phyloP scores from a whole-genome alignment of 2,888 invertebrate genomes.

The Tineola bisselliella region DNA sequence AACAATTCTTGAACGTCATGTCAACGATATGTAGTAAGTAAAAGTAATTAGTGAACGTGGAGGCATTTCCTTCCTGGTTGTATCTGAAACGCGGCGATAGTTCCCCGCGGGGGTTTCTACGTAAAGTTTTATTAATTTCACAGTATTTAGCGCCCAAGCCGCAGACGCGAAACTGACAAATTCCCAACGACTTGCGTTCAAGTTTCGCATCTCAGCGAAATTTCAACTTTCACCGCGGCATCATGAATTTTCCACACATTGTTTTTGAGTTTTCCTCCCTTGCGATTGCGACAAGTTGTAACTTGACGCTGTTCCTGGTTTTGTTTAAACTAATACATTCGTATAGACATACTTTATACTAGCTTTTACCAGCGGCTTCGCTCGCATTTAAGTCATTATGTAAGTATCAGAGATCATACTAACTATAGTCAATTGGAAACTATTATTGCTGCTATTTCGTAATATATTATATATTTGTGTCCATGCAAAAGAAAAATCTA shows the following conservation, averaged over 20 bases:
- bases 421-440: too few species aligned
- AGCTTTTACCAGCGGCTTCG: too few species aligned
- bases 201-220: conserved; percentile 4
- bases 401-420: too few species aligned
- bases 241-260: neutral
- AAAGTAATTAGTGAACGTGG: neutral
- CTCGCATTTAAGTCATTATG: too few species aligned
- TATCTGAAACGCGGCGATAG: neutral
- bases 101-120: neutral
- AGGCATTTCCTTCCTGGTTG: neutral
- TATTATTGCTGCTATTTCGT: too few species aligned
- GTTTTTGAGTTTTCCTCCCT: neutral
- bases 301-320: neutral
- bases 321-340: neutral
- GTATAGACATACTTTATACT: too few species aligned
- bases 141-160: conserved; percentile 9
- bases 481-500: too few species aligned
- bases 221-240: neutral
- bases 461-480: too few species aligned
- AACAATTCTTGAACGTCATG: too few species aligned
- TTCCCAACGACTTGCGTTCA: neutral
- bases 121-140: conserved; percentile 12
- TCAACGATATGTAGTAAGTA: too few species aligned
- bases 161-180: conserved; percentile 13
- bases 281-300: neutral